Evolutionary conservation across 30 jellyfish, hydroid and myxozoan genomes (phyloP).

Genomic region (Turritopsis dohrnii): DNA sequence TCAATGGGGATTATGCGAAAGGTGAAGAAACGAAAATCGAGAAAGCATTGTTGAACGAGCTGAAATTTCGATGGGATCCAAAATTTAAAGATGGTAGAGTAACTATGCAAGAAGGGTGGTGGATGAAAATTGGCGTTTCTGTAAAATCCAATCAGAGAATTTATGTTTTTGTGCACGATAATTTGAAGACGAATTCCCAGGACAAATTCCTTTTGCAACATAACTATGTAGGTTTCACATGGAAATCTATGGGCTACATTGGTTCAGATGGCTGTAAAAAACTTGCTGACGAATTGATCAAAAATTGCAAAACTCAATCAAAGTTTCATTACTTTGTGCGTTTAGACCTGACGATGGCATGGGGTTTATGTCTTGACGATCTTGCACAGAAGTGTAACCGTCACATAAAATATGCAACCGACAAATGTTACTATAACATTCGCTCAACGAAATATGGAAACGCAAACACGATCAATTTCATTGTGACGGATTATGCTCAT

Average conservation of each 20-base stretch:
- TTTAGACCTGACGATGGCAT: slow-evolving; percentile 39
- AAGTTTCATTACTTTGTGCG: slow-evolving; percentile 32
- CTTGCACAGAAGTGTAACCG: slow-evolving; percentile 48
- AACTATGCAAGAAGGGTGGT: slow-evolving; percentile 30
- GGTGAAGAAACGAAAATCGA: slow-evolving; percentile 23
- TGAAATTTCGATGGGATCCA: slow-evolving; percentile 39
- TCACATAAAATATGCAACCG: slow-evolving; percentile 18
- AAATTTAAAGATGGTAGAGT: slow-evolving; percentile 16
- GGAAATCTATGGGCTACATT: slow-evolving; percentile 42
- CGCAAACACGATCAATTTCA: slow-evolving; percentile 36
- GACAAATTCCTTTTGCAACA: slow-evolving; percentile 31
- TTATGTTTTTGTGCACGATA: slow-evolving; percentile 36
- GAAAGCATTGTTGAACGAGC: slow-evolving; percentile 6
- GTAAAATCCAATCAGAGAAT: slow-evolving; percentile 38
- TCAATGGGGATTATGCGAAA: slow-evolving; percentile 52
- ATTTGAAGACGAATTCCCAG: slow-evolving; percentile 10
- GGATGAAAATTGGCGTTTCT: slow-evolving; percentile 48
- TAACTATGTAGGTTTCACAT: slow-evolving; percentile 50
- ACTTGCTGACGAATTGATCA: slow-evolving; percentile 38
- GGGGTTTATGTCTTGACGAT: slow-evolving; percentile 50
- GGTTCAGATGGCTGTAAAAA: slow-evolving; percentile 34
- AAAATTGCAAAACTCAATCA: slow-evolving; percentile 38
- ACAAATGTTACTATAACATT: slow-evolving; percentile 29
- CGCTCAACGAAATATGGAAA: not conserved
- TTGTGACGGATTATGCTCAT: slow-evolving; percentile 53